Base-by-base conservation (phyloP, 2,888 invertebrate species). In the Himalopsyche anomala region DNA sequence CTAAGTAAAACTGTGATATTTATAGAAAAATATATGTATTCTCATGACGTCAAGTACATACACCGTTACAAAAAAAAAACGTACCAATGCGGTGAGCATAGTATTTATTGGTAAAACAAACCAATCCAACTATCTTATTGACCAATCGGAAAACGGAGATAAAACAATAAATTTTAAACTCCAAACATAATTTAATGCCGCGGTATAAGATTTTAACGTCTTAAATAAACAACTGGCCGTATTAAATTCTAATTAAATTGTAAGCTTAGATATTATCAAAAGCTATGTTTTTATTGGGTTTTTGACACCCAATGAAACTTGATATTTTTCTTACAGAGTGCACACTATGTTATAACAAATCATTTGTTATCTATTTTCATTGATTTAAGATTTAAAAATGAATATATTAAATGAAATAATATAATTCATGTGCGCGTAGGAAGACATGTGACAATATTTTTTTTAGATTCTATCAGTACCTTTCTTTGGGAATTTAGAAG, bases 171-270 rank as follows among this genome's bases (percentile, higher is more conserved):
- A 62, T 62, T 62, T 19, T 19, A 62, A 62, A 62, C 62, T 62
- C 62, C 19, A 62, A 62, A 62, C 62, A 19, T 62, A 62, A 62
- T 62, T 19, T 62, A 62, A 62, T 19, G 62, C 62, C 62, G 19
- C 4, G 62, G n/a, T 19, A 19, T 62, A 19, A 19, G 19, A 62
- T 62, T 62, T 62, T 62, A 62, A 62, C 62, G 62, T 62, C 11
- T 62, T 15, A 62, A 62, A 62, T 62, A 62, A 62, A 62, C 62
- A 62, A 62, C 62, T n/a, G 19, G 62, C 62, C 62, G 28, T 62
- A 62, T 62, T 62, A 62, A 62, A 62, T 62, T 62, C 62, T 62
- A 62, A 62, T 62, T 62, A 62, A 62, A 62, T 62, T 62, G 62
- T 62, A 62, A 62, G 62, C 62, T 9, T 28, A 62, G 62, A 62